A percentile compares a stretch with the other conserved stretches of the same genome.
Conservation (phyloP, 1,140 invertebrate species). For the Sipha flava region DNA sequence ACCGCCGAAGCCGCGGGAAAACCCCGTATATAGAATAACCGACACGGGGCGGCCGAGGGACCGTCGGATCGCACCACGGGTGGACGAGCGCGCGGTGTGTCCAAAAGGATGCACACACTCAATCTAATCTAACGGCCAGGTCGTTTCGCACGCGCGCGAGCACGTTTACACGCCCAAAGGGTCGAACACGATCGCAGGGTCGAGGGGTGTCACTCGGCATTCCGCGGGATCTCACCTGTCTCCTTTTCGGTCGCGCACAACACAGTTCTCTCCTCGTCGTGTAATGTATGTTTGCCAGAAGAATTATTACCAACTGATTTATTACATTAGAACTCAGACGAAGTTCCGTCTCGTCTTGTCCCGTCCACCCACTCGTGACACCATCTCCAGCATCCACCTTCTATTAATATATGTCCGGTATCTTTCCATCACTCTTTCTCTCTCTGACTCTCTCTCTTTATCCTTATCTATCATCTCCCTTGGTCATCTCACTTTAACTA, state of each 20-base stretch:
- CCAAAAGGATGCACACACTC: conserved; percentile 21
- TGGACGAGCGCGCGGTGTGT: not conserved
- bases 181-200: not conserved
- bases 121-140: conserved; percentile 24
- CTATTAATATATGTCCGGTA: too few relatives aligned
- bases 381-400: too few relatives aligned
- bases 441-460: too few relatives aligned
- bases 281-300: not conserved
- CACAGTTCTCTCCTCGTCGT: not conserved
- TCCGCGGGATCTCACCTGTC: not conserved
- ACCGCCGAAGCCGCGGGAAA: too few relatives aligned
- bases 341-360: not conserved
- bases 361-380: too few relatives aligned
- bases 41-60: too few relatives aligned
- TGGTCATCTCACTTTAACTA: too few relatives aligned
- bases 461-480: too few relatives aligned
- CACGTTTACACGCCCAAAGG: not conserved
- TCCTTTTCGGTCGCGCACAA: not conserved
- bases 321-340: not conserved
- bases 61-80: too few relatives aligned
- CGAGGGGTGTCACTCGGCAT: not conserved
- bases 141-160: not conserved
- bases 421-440: too few relatives aligned
- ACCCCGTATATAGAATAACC: too few relatives aligned
- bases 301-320: conserved; percentile 5